These are phyloP conservation scores for Hipparchia sbordonii DNA, from an alignment of 2,888 invertebrate species.

Conservation along the genomic window DNA sequence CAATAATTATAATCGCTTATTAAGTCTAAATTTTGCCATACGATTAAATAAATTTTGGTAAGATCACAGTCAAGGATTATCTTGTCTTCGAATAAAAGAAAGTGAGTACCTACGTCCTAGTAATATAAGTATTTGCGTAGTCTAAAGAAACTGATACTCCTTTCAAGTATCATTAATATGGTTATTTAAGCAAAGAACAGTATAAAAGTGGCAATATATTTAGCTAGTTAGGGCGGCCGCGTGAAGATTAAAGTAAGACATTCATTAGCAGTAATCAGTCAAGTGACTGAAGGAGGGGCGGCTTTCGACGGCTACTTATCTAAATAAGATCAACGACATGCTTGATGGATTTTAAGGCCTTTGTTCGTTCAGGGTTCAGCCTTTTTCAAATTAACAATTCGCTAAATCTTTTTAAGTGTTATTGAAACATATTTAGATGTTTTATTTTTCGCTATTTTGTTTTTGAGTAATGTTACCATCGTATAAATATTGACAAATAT, in stretches of 20 bases:
- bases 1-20: too few species aligned
- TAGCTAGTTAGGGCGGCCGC: constrained; percentile 28
- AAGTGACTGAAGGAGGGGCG: constrained; percentile 68
- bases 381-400: constrained; percentile 30
- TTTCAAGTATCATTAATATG: neutral
- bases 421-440: constrained; percentile 7
- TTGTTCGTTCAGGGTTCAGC: constrained; percentile 47
- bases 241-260: constrained; percentile 68
- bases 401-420: constrained; percentile 12
- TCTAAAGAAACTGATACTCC: too few species aligned
- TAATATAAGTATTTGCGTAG: too few species aligned
- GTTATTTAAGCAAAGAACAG: constrained; percentile 2
- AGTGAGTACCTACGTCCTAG: too few species aligned
- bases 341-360: constrained; percentile 77
- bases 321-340: constrained; percentile 77
- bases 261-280: constrained; percentile 78
- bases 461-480: too few species aligned
- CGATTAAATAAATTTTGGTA: too few species aligned
- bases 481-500: too few species aligned
- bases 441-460: neutral
- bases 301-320: constrained; percentile 76
- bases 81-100: too few species aligned
- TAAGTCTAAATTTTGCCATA: too few species aligned
- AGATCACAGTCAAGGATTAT: too few species aligned
- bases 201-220: constrained; percentile 26